phyloP scores from a whole-genome alignment of 2,888 invertebrate genomes.

The Scaptomyza caliginosa region DNA sequence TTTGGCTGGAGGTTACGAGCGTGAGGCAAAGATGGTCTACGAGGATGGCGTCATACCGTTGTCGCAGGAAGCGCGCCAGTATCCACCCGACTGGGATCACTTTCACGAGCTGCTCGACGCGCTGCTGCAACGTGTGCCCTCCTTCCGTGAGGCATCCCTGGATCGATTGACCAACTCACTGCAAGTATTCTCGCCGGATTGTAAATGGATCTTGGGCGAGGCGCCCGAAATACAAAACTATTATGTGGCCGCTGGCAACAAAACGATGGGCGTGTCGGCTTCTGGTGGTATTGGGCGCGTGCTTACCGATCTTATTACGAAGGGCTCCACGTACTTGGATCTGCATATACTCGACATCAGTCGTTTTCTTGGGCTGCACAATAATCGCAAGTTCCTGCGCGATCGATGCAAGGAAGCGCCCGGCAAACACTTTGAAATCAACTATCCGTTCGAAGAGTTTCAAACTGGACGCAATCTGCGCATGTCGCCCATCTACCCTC shows the following conservation, averaged over 20 bases:
- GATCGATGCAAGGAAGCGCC: constrained; percentile 97
- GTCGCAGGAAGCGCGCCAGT: constrained; percentile 87
- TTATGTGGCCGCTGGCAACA: constrained; percentile 97
- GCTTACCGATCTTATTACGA: constrained; percentile 93
- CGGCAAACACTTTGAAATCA: constrained; percentile 91
- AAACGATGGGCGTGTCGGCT: constrained; percentile 97
- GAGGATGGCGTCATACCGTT: constrained; percentile 90
- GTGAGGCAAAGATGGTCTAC: constrained; percentile 94
- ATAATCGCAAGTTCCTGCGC: constrained; percentile 95
- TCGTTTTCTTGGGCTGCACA: constrained; percentile 95
- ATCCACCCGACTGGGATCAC: constrained; percentile 97
- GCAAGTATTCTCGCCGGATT: constrained; percentile 98
- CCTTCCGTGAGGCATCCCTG: constrained; percentile 89
- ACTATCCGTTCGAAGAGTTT: constrained; percentile 94
- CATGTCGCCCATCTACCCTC: constrained; percentile 97
- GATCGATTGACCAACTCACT: constrained; percentile 94
- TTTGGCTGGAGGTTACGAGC: constrained; percentile 95
- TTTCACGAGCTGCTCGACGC: constrained; percentile 95
- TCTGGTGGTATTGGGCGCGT: constrained; percentile 97
- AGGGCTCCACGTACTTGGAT: constrained; percentile 92
- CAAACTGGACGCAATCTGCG: constrained; percentile 94
- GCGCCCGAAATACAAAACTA: constrained; percentile 96
- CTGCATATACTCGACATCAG: constrained; percentile 95
- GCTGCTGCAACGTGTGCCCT: constrained; percentile 92
- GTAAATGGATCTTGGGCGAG: constrained; percentile 97